phyloP scores from a whole-genome alignment of 2,888 invertebrate genomes.

The Sepiola atlantica region DNA sequence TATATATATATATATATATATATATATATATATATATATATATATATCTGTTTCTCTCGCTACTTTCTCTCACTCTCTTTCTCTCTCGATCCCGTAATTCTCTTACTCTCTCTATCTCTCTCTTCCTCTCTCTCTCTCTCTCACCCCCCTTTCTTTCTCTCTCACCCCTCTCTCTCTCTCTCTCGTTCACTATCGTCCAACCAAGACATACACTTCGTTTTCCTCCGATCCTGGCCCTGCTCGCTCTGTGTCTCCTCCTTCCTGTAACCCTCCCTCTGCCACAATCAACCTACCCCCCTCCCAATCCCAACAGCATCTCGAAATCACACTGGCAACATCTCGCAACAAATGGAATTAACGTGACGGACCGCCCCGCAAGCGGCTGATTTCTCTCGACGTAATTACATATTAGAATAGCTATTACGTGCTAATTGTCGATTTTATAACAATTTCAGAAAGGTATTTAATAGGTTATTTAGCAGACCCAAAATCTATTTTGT shows the following conservation, averaged over 20 bases:
- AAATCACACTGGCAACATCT: constrained; percentile 32
- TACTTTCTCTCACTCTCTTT: too few relatives aligned
- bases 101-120: too few relatives aligned
- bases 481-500: constrained; percentile 23
- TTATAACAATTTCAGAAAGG: constrained; percentile 32
- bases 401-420: constrained; percentile 22
- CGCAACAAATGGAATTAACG: constrained; percentile 32
- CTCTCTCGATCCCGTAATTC: too few relatives aligned
- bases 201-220: not conserved
- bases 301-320: constrained; percentile 7
- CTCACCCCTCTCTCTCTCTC: too few relatives aligned
- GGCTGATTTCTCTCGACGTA: constrained; percentile 32
- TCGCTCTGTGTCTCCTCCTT: not conserved
- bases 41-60: too few relatives aligned
- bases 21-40: too few relatives aligned
- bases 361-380: constrained; percentile 32
- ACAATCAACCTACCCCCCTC: not conserved
- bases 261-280: not conserved
- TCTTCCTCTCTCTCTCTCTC: too few relatives aligned
- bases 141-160: too few relatives aligned
- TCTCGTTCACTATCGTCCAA: not conserved
- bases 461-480: constrained; percentile 32
- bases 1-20: too few relatives aligned
- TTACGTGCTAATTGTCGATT: constrained; percentile 20
- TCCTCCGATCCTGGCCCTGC: not conserved